Evolutionary conservation across 35 echinoderm and acorn worm species (phyloP).

Genomic region (Holothuria glaberrima): DNA sequence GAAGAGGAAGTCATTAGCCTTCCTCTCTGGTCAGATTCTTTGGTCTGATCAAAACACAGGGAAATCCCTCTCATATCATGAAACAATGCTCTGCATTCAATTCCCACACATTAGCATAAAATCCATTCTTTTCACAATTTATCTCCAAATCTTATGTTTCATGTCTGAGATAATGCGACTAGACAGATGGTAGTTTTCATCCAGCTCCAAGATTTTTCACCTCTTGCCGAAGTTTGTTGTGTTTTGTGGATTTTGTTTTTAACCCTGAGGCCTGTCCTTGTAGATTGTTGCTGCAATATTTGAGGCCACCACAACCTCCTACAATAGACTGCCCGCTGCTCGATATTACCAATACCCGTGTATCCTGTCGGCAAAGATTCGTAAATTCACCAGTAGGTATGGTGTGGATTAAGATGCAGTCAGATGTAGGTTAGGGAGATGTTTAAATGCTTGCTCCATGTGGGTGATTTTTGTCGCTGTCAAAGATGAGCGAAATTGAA

Average conservation of each 20-base stretch:
- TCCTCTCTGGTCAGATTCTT: too few species aligned
- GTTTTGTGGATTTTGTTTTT: constrained; percentile 42
- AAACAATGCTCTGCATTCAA: too few species aligned
- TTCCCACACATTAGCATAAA: too few species aligned
- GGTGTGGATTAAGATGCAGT: too few species aligned
- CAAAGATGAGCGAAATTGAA: neutral
- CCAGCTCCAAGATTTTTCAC: neutral
- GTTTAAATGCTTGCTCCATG: too few species aligned
- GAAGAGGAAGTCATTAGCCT: too few species aligned
- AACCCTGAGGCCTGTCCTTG: constrained; percentile 34
- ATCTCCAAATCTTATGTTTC: constrained; percentile 10
- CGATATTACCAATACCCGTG: constrained; percentile 17
- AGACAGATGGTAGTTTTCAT: constrained; percentile 34
- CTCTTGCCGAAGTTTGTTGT: constrained; percentile 12
- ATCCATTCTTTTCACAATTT: too few species aligned
- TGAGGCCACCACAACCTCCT: constrained; percentile 14
- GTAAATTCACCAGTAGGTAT: too few species aligned
- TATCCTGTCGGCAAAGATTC: constrained; percentile 20
- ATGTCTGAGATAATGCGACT: neutral
- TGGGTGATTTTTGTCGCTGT: too few species aligned
- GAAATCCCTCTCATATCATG: too few species aligned
- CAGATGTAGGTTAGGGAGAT: too few species aligned
- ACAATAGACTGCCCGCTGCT: constrained; percentile 33
- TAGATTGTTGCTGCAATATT: constrained; percentile 19
- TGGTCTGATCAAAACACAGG: too few species aligned